phyloP scores from a whole-genome alignment of 2,797 vertebrate species.

The Harpagifer antarcticus region DNA sequence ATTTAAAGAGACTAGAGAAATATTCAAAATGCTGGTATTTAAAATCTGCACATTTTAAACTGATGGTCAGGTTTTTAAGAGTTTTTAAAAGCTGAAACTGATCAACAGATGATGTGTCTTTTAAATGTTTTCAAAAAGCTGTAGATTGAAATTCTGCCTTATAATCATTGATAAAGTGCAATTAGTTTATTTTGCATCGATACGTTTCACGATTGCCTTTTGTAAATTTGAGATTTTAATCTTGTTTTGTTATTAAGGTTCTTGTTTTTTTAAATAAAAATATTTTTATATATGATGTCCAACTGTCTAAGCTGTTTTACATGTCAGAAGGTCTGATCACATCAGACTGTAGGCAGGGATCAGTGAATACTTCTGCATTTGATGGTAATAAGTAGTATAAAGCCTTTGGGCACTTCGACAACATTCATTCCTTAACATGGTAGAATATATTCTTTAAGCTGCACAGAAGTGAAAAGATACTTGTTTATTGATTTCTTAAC shows the following conservation, averaged over 20 bases:
- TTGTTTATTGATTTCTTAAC: neutral
- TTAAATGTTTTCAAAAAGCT: slow-evolving; percentile 42
- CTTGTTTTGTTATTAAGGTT: slow-evolving; percentile 61
- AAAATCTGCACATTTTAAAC: slow-evolving; percentile 59
- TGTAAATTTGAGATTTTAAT: slow-evolving; percentile 73
- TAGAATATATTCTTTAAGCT: too few species aligned
- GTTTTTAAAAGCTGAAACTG: slow-evolving; percentile 34
- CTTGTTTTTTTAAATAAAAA: slow-evolving; percentile 74
- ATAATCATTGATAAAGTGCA: slow-evolving; percentile 68
- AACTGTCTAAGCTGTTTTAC: slow-evolving; percentile 7
- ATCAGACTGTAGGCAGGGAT: neutral
- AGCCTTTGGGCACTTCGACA: neutral
- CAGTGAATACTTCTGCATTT: neutral
- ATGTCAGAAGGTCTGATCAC: neutral
- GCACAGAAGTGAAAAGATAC: too few species aligned
- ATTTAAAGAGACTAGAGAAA: too few species aligned
- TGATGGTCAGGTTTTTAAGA: slow-evolving; percentile 36
- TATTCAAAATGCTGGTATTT: slow-evolving; percentile 71
- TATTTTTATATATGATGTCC: slow-evolving; percentile 66
- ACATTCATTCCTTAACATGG: slow-evolving; percentile 7
- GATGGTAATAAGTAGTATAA: neutral
- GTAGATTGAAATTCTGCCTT: slow-evolving; percentile 69
- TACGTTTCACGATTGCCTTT: slow-evolving; percentile 76
- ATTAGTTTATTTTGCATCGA: slow-evolving; percentile 67
- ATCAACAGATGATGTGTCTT: slow-evolving; percentile 39